Conservation (phyloP, 2,113 vertebrate species). For the Phalacrocorax aristotelis region DNA sequence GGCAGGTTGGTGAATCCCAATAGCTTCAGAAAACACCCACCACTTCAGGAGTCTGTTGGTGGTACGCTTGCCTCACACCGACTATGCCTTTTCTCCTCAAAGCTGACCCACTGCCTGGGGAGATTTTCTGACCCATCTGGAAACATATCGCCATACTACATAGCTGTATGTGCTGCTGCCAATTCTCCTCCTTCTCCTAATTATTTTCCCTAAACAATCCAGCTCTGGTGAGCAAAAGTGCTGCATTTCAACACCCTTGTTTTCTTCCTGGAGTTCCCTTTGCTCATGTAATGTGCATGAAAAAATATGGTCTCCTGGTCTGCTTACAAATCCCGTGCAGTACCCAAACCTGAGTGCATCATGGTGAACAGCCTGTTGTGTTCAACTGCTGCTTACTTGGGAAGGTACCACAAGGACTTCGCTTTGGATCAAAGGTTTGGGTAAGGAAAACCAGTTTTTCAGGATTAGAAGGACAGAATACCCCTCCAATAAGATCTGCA, state of each 20-base stretch:
- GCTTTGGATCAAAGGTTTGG: background rate
- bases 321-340: background rate
- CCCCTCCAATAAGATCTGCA: background rate
- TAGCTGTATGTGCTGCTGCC: fast-evolving
- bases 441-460: background rate
- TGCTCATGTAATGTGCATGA: background rate
- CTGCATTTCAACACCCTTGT: background rate
- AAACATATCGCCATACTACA: background rate
- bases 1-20: background rate
- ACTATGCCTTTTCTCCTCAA: background rate
- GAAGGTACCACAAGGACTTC: background rate
- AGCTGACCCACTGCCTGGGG: background rate
- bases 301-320: background rate
- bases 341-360: background rate
- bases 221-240: background rate
- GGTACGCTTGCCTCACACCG: too few relatives aligned
- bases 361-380: fast-evolving
- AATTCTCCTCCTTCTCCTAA: background rate
- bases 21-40: background rate
- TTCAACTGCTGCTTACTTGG: background rate
- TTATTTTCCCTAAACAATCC: background rate
- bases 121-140: background rate
- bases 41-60: background rate
- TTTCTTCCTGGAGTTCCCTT: background rate
- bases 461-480: background rate